Conservation (phyloP, 2,888 invertebrate species). For the Himalopsyche tibetana region DNA sequence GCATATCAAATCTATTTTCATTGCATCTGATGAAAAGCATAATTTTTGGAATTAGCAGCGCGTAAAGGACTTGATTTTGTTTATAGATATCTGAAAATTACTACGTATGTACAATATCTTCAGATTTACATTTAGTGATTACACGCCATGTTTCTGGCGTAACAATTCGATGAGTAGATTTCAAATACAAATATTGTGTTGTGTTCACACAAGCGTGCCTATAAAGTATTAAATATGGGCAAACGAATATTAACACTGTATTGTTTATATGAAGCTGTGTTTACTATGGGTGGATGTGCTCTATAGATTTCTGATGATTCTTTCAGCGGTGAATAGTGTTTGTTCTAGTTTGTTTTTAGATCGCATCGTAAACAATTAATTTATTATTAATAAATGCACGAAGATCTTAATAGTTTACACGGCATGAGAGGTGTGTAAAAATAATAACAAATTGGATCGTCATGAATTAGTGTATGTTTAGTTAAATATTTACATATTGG, state of each 20-base stretch:
- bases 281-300: not conserved
- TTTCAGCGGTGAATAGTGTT: not conserved
- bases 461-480: too few species aligned
- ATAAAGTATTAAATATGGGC: not conserved
- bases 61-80: constrained; percentile 7
- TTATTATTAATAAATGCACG: too few species aligned
- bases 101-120: not conserved
- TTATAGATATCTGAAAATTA: constrained; percentile 20
- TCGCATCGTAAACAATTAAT: too few species aligned
- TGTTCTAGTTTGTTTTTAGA: too few species aligned
- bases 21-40: not conserved
- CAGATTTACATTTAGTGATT: not conserved
- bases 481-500: too few species aligned
- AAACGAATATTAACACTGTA: not conserved
- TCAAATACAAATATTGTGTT: not conserved
- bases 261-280: not conserved
- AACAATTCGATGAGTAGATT: not conserved
- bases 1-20: constrained; percentile 7
- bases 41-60: constrained; percentile 1
- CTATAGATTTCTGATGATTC: not conserved
- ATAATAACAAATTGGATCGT: too few species aligned
- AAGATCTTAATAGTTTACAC: too few species aligned
- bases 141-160: not conserved
- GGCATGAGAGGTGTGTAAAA: too few species aligned
- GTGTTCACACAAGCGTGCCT: not conserved